Evolutionary conservation across 2,797 vertebrate species (phyloP).

Genomic region (Myotis daubentonii): DNA sequence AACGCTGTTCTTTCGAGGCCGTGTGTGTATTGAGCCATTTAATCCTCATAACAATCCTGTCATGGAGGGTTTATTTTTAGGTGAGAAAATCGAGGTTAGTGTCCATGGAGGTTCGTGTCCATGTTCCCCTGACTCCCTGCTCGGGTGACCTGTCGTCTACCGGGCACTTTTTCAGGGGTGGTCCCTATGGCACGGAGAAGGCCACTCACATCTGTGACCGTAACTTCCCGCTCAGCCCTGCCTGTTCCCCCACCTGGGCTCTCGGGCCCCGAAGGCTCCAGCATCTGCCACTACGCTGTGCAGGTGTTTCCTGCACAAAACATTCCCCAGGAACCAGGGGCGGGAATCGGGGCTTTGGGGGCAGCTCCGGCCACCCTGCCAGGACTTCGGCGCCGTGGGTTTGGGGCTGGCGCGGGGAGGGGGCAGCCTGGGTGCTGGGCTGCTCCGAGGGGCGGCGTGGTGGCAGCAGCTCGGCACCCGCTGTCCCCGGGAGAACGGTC

Average conservation of each 20-base stretch:
- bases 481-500: background rate
- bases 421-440: background rate
- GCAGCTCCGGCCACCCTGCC: background rate
- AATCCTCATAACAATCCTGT: background rate
- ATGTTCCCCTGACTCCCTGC: background rate
- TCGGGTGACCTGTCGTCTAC: accelerated
- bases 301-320: background rate
- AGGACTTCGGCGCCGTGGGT: background rate
- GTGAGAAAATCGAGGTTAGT: background rate
- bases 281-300: accelerated
- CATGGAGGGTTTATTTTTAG: background rate
- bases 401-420: background rate
- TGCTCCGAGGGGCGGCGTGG: accelerated
- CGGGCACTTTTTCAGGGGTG: background rate
- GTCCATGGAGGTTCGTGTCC: accelerated
- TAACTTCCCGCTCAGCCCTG: background rate
- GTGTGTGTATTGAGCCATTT: background rate
- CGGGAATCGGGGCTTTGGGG: background rate
- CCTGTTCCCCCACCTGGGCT: accelerated
- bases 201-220: accelerated
- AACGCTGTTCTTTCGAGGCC: background rate
- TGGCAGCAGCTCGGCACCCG: background rate
- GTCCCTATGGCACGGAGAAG: background rate
- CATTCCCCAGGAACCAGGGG: accelerated
- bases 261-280: accelerated